A percentile compares a stretch with the other conserved stretches of the same genome.
These are phyloP conservation scores for Pluvialis apricaria DNA, from an alignment of 2,113 vertebrate species.

Conservation along the genomic window DNA sequence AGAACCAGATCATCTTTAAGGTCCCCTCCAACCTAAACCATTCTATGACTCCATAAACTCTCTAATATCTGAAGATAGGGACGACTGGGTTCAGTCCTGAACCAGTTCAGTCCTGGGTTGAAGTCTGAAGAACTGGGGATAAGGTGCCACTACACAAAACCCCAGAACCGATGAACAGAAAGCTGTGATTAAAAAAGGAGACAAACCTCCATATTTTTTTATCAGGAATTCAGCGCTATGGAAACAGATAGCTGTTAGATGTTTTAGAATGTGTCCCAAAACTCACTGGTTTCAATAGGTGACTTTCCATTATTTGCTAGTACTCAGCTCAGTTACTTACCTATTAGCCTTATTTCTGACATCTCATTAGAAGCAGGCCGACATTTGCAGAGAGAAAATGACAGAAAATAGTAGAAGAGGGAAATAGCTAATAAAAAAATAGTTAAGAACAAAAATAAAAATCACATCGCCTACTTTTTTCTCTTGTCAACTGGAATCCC, in stretches of 20 bases:
- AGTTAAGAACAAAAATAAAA: neutral
- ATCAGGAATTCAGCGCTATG: neutral
- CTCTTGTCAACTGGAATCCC: neutral
- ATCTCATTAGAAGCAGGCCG: neutral
- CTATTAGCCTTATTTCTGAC: neutral
- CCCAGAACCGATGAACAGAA: neutral
- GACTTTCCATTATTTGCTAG: neutral
- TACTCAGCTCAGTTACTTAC: neutral
- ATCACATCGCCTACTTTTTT: neutral
- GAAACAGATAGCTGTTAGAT: neutral
- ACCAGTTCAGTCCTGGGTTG: too few relatives aligned
- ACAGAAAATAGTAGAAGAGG: neutral
- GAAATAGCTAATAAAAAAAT: neutral
- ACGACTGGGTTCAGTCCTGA: neutral
- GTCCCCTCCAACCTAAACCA: too few relatives aligned
- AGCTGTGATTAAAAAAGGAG: neutral
- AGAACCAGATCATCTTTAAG: too few relatives aligned
- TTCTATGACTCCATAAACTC: neutral
- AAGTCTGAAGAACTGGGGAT: neutral
- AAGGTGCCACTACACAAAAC: neutral
- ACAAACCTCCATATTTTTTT: neutral
- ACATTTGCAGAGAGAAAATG: neutral
- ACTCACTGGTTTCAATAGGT: neutral
- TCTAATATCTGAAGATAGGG: neutral
- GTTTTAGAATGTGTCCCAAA: neutral